Conservation (phyloP, 2,888 invertebrate genomes). For the Thymelicus sylvestris region DNA sequence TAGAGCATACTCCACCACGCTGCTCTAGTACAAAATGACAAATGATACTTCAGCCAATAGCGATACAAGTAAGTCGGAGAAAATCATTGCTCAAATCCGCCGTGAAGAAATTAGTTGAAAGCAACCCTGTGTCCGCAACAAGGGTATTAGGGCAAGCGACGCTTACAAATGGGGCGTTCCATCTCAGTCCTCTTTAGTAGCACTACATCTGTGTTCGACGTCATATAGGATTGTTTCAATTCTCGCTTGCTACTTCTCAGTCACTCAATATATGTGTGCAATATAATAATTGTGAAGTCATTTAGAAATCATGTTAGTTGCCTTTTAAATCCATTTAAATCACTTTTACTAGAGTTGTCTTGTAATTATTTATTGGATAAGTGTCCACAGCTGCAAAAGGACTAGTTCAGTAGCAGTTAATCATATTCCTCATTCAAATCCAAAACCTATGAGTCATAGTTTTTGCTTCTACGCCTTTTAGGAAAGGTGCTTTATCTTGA, state of each 20-base stretch:
- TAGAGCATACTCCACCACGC: too few relatives aligned
- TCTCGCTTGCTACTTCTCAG: neutral
- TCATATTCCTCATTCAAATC: too few relatives aligned
- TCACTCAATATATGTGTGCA: neutral
- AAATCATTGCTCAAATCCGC: neutral
- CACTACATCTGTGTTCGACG: neutral
- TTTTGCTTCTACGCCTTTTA: too few relatives aligned
- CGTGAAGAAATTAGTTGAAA: neutral
- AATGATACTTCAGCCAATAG: neutral
- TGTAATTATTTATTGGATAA: too few relatives aligned
- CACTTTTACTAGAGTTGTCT: too few relatives aligned
- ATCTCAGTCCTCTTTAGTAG: neutral
- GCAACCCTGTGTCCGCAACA: neutral
- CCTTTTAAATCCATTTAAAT: too few relatives aligned
- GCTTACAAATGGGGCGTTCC: slow-evolving; percentile 3
- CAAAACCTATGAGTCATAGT: too few relatives aligned
- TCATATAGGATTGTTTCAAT: neutral
- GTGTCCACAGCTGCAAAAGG: too few relatives aligned
- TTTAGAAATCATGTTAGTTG: too few relatives aligned
- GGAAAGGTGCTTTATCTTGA: too few relatives aligned
- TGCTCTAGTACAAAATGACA: neutral
- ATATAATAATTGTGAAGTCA: too few relatives aligned
- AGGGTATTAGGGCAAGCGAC: neutral
- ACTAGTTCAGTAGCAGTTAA: too few relatives aligned
- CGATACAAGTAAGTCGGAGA: neutral